A percentile compares a stretch with the other conserved stretches of the same genome.
Conservation (phyloP, 2,888 invertebrate genomes). For the Agrenia bidenticulata region DNA sequence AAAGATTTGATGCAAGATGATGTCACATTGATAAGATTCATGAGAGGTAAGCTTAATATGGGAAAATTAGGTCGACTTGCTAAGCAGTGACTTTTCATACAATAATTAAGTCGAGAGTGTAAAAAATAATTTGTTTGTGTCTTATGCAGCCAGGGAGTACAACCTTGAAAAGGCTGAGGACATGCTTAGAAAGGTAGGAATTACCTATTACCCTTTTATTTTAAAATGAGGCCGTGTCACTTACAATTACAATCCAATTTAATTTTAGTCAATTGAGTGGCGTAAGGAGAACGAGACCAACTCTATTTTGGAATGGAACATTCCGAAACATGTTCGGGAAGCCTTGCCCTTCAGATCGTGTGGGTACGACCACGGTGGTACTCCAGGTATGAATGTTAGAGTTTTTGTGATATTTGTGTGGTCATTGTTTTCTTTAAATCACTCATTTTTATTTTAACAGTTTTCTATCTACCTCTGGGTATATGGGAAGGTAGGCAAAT, state of each 20-base stretch:
- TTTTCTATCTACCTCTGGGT: constrained; percentile 28
- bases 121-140: too few relatives aligned
- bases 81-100: too few relatives aligned
- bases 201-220: too few relatives aligned
- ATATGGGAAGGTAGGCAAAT: constrained; percentile 29
- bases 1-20: constrained; percentile 11
- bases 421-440: too few relatives aligned
- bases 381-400: constrained; percentile 23
- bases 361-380: constrained; percentile 27
- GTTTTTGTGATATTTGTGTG: too few relatives aligned
- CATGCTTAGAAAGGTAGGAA: constrained; percentile 34
- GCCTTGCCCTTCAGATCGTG: constrained; percentile 18
- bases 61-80: too few relatives aligned
- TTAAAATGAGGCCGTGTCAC: too few relatives aligned
- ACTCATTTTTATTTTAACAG: constrained; percentile 5
- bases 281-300: constrained; percentile 27
- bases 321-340: constrained; percentile 19
- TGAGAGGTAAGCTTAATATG: constrained; percentile 11
- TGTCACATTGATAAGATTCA: constrained; percentile 7
- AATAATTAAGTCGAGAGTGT: too few relatives aligned
- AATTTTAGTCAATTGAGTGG: constrained; percentile 26
- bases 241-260: too few relatives aligned
- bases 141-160: constrained; percentile 30
- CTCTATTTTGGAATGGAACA: constrained; percentile 26
- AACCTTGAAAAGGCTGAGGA: constrained; percentile 29